Base-by-base conservation (phyloP, 2,113 vertebrate species). In the Fulica atra region DNA sequence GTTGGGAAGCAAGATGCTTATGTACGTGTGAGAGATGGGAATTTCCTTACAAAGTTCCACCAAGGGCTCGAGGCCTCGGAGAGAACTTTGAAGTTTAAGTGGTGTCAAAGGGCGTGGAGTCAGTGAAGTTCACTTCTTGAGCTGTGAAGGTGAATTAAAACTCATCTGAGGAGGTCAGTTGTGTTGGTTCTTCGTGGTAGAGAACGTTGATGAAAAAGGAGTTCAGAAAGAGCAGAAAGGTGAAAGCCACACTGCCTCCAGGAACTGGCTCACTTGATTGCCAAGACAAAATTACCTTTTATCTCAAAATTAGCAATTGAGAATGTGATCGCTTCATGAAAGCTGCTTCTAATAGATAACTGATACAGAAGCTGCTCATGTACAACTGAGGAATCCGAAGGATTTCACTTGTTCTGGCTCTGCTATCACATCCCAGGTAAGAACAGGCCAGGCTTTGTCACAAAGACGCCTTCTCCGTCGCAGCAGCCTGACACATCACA, bases 1-100 rank as follows among this genome's bases (percentile, higher is more conserved):
- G 20, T 15, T 38, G 13, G 33, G 28, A 78, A 42, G 38, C 8
- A 72, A 77, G 72, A 77, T 3, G 9, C 8, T 25, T 1, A 2
- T 5, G 2, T 1, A 0, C 42, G 3, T 19, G 15, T 40, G 13
- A 40, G 54, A 53, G n/a, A 53, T 15, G 26, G 35, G 70, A 19
- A 16, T 23, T 28, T 13, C 53, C 16, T 31, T 38, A 61, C 33
- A 21, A 36, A 44, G 35, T 51, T 57, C 40, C 40, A 51, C 11
- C 26, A 20, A 11, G 18, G 48, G 29, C 13, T 23, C 16, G 3
- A 44, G 36, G 40, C 16, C 36, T 40, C 48, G 31, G 86, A 76
- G 53, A 4, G 40, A 59, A 72, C 50, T 31, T 35, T 38, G 2
- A 68, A 8, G 20, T 24, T 29, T 35, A 87, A 57, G 25, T 9